Percentiles rank a stretch among this genome's conserved stretches.
Conservation (phyloP, 2,888 invertebrate species). For the Brachyopa scutellaris region DNA sequence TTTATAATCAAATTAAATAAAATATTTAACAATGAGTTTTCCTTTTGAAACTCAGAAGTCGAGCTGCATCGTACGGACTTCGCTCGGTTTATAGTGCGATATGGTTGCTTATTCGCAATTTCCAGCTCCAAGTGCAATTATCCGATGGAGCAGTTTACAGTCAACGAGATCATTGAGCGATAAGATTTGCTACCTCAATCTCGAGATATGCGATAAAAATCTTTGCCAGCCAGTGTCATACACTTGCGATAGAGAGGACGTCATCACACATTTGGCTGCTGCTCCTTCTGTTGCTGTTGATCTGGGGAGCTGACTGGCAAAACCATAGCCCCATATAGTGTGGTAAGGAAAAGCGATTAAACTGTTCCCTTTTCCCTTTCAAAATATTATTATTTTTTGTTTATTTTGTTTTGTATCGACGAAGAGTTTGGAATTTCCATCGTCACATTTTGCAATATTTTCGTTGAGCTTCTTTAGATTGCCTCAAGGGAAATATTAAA, state of each 20-base stretch:
- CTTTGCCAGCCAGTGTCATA: conserved; percentile 46
- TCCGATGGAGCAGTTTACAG: conserved; percentile 70
- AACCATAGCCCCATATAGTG: conserved; percentile 1
- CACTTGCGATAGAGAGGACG: conserved; percentile 58
- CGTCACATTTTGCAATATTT: conserved; percentile 41
- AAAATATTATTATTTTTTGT: conserved; percentile 38
- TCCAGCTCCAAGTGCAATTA: conserved; percentile 48
- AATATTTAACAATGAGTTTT: too few species aligned
- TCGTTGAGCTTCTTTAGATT: background rate
- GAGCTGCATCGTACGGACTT: conserved; percentile 36
- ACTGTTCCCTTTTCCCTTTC: conserved; percentile 40
- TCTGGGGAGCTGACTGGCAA: conserved; percentile 2
- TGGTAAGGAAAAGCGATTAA: conserved; percentile 44
- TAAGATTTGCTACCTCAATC: conserved; percentile 72
- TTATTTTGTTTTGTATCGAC: background rate
- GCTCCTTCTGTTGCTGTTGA: conserved; percentile 22
- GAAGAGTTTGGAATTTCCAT: conserved; percentile 60
- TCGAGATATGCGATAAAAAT: conserved; percentile 66
- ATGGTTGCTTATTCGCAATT: conserved; percentile 58
- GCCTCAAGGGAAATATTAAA: background rate
- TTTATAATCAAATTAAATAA: too few species aligned
- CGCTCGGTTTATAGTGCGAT: conserved; percentile 47
- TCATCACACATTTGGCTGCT: conserved; percentile 42
- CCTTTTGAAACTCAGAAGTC: too few species aligned
- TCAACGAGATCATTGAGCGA: conserved; percentile 72